Conservation (phyloP, 2,113 vertebrate genomes). For the Vulpes lagopus region DNA sequence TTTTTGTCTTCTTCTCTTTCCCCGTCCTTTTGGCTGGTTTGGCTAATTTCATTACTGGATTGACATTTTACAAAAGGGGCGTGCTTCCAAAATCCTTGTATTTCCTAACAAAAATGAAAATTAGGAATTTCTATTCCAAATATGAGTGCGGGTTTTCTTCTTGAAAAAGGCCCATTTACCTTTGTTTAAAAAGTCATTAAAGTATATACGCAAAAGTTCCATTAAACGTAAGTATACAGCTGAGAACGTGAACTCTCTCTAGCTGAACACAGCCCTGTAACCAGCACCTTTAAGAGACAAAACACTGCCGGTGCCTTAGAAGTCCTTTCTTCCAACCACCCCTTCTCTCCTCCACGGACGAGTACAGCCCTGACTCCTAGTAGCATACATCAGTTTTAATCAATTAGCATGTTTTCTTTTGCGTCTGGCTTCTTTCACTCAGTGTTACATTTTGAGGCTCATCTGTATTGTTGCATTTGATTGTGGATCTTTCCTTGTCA, state of each 20-base stretch:
- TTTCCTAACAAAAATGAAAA: conserved; percentile 31
- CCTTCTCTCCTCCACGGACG: background rate
- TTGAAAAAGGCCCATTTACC: background rate
- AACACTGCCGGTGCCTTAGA: background rate
- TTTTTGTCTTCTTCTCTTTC: background rate
- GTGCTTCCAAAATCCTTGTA: background rate
- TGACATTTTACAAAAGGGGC: conserved; percentile 24
- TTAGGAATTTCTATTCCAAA: background rate
- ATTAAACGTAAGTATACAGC: background rate
- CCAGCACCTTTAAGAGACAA: background rate
- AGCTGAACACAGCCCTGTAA: background rate
- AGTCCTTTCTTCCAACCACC: background rate
- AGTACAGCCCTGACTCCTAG: background rate
- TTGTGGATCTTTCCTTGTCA: background rate
- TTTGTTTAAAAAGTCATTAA: background rate
- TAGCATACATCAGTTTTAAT: background rate
- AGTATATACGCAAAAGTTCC: background rate
- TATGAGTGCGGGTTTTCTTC: background rate
- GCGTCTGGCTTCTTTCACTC: background rate
- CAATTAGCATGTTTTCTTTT: background rate
- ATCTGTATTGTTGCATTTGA: background rate
- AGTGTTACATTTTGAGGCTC: background rate
- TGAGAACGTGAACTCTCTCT: background rate
- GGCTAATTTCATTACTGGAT: background rate
- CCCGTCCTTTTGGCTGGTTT: background rate